These are phyloP conservation scores for Macrophya annulata DNA, from an alignment of 2,888 invertebrate genomes.

Conservation along the genomic window DNA sequence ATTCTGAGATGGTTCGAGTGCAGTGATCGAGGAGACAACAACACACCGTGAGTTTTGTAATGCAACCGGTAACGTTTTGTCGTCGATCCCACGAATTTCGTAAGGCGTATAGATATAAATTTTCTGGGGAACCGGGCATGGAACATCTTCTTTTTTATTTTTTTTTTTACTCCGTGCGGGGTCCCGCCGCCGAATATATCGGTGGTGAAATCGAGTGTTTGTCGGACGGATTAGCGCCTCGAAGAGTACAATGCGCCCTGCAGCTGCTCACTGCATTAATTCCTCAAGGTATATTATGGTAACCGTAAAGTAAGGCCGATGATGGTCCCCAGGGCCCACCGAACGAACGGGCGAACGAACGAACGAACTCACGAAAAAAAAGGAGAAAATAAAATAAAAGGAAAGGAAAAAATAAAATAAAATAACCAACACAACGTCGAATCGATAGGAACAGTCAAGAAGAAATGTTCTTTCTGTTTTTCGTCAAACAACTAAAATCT, in stretches of 20 bases:
- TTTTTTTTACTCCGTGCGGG: neutral
- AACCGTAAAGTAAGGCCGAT: conserved; percentile 37
- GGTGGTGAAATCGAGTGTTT: conserved; percentile 64
- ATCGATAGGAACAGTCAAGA: neutral
- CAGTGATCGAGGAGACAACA: conserved; percentile 17
- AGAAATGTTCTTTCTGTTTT: neutral
- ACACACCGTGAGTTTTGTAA: conserved; percentile 32
- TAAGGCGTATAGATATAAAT: conserved; percentile 50
- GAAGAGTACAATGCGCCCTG: conserved; percentile 60
- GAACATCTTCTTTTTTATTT: neutral
- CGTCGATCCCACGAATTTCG: conserved; percentile 53
- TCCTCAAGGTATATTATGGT: conserved; percentile 46
- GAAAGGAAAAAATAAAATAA: neutral
- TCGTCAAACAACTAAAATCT: neutral
- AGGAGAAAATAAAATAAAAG: neutral
- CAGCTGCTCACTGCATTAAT: conserved; percentile 53
- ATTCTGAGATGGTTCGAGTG: neutral
- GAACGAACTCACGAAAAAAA: neutral
- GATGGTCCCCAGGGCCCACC: conserved; percentile 13
- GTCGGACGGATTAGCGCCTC: conserved; percentile 64
- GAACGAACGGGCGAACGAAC: neutral
- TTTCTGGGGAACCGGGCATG: conserved; percentile 18
- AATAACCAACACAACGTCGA: too few species aligned
- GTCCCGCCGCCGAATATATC: conserved; percentile 35
- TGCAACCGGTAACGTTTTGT: conserved; percentile 40